Base-by-base conservation (phyloP, 2,888 invertebrate genomes). In the Dorcus hopei region DNA sequence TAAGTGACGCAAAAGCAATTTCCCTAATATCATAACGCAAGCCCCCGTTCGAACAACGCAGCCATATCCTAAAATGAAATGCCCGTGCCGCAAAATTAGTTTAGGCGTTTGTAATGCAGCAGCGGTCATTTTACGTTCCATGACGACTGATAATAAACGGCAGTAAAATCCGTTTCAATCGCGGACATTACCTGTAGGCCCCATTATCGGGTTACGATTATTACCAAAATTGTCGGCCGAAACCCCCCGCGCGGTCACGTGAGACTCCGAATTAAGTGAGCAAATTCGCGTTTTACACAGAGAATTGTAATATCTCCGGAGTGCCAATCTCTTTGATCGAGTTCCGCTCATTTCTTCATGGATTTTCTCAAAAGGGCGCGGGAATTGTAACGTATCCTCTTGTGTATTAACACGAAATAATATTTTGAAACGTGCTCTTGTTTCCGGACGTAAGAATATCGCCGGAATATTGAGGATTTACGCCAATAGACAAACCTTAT, bases 81-180 rank as follows among this genome's bases (percentile, higher is more conserved):
- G 51, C 11, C 40, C 39, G 51, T 23, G 39, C 39, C 38, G 51
- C 40, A 40, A 51, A 51, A 57, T 57, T 57, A 50, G 33, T 51
- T 50, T 48, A 43, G 54, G 56, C 50, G 51, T 54, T 59, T 47
- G 56, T 52, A 59, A 48, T 49, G 52, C 49, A 56, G 49, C 40
- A 52, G 55, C 48, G 59, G 59, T 59, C 59, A 56, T 55, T 56
- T 59, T 49, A 48, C 52, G 59, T 49, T 45, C 50, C 59, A 38
- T 26, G 16, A 41, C 38, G 56, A 52, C 62, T 62, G 61, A 65
- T 64, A 65, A 65, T 65, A 56, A 63, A 61, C 54, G 59, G 61
- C 58, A 66, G 64, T 67, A 59, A 63, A 64, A 67, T 61, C 61
- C 61, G 61, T 65, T 67, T 68, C 67, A 67, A 68, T 68, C 67